Base-by-base conservation (phyloP, 2,888 invertebrate genomes). In the Ophion costatus region DNA sequence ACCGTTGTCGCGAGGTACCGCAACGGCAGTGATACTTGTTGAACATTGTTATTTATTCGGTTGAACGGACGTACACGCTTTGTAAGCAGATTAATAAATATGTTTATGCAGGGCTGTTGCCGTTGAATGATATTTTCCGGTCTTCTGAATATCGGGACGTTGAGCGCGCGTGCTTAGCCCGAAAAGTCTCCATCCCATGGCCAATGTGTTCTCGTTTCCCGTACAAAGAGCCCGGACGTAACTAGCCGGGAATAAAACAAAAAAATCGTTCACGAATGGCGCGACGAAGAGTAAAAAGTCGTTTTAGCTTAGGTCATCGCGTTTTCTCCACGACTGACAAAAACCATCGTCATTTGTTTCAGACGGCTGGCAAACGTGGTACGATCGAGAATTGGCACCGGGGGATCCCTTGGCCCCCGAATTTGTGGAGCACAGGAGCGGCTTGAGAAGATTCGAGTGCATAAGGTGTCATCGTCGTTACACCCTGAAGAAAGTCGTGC, bases 401-500 rank as follows among this genome's bases (percentile, higher is more conserved):
- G 51, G 42, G 7, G 69, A 78, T 63, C 29, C 70, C 6, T 51
- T 63, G 38, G 57, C 29, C 24, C 29, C 22, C 1, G 61, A 82
- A n/a, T 82, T 33, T 45, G 11, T 56, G 17, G 63, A 79, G 38
- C 51, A 67, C 22, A 22, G 56, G 1, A 38, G 86, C 33, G 92
- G 92, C 2, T 38, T 59, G 14, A 78, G 57, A 83, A 88, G 89
- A 33, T 92, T 86, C 89, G 91, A 92, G 86, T 93, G 93, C 67
- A 77, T 90, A 17, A 90, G 88, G 51, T 93, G 93, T 81, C 89
- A 88, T 24, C 90, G 92, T 83, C 90, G 91, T 67, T 93, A 93
- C 87, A 90, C 90, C 24, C 91, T 90, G 75, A 92, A 92, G 88
- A 92, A 92, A 3, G 91, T 91, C 1, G 90, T 94, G 10, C 90